A percentile compares a stretch with the other conserved stretches of the same genome.
These are phyloP conservation scores for Tragulus kanchil DNA, from an alignment of 2,113 vertebrate genomes.

Conservation along the genomic window DNA sequence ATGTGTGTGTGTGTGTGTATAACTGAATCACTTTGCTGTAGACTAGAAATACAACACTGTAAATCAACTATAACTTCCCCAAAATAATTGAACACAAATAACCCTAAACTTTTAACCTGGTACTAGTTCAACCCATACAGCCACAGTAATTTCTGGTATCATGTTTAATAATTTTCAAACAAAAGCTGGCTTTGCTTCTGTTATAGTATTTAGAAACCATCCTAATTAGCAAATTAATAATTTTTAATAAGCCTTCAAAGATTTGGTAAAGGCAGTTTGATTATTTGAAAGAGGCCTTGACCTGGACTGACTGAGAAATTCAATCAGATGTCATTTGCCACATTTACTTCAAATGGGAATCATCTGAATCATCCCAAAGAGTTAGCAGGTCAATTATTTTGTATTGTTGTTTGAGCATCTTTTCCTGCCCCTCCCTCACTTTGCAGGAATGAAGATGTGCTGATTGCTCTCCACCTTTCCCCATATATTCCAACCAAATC, in stretches of 20 bases:
- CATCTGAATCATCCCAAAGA: neutral
- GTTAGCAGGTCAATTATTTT: neutral
- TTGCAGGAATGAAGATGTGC: neutral
- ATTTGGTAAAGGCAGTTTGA: neutral
- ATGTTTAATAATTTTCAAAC: neutral
- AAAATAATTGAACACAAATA: neutral
- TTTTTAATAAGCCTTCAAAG: slow-evolving; percentile 25
- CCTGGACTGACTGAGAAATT: neutral
- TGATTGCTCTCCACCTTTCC: neutral
- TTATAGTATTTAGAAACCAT: neutral
- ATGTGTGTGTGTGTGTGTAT: too few relatives aligned
- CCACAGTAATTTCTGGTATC: neutral
- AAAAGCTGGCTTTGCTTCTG: slow-evolving; percentile 1
- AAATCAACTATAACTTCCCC: too few relatives aligned
- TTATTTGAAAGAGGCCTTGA: slow-evolving; percentile 24
- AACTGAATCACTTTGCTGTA: too few relatives aligned
- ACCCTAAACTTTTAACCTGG: neutral
- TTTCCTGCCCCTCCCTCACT: neutral
- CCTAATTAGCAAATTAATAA: neutral
- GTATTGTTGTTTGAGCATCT: neutral
- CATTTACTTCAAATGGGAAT: too few relatives aligned
- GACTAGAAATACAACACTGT: too few relatives aligned
- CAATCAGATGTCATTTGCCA: neutral
- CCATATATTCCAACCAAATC: neutral
- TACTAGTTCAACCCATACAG: neutral